Conservation (phyloP, 2,113 vertebrate genomes). For the Lepus americanus region DNA sequence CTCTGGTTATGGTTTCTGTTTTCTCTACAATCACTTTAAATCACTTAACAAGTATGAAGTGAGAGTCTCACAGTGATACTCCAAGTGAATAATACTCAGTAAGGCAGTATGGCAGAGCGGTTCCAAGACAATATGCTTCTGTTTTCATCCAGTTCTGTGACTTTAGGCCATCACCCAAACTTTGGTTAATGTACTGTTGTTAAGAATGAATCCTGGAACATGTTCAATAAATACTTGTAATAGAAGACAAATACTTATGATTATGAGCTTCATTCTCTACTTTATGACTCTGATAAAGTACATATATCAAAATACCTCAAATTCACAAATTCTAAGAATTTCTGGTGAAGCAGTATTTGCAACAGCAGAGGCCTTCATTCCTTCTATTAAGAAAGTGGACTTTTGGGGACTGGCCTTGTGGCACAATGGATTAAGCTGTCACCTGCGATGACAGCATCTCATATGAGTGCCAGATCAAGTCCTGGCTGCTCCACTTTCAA, state of each 20-base stretch:
- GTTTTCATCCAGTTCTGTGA: slow-evolving; percentile 11
- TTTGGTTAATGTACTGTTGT: background rate
- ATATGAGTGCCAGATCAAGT: too few relatives aligned
- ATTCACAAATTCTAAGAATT: background rate
- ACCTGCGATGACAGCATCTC: too few relatives aligned
- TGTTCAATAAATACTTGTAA: background rate
- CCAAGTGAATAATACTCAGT: background rate
- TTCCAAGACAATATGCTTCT: background rate
- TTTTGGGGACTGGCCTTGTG: too few relatives aligned
- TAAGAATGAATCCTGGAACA: background rate
- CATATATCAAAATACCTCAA: slow-evolving; percentile 9
- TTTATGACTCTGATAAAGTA: background rate
- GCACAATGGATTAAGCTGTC: too few relatives aligned
- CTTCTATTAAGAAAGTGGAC: background rate
- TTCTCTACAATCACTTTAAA: slow-evolving; percentile 49
- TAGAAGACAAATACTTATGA: background rate
- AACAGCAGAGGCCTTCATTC: background rate
- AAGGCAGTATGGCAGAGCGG: background rate
- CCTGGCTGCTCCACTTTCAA: too few relatives aligned
- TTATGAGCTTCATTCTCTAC: background rate
- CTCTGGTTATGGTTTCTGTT: slow-evolving; percentile 24
- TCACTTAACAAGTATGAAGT: background rate
- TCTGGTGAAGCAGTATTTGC: background rate
- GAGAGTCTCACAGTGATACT: background rate
- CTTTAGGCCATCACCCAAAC: background rate